A percentile compares a stretch with the other conserved stretches of the same genome.
These are phyloP conservation scores for Punctoribates punctum DNA, from an alignment of 2,888 invertebrate species.

Conservation along the genomic window DNA sequence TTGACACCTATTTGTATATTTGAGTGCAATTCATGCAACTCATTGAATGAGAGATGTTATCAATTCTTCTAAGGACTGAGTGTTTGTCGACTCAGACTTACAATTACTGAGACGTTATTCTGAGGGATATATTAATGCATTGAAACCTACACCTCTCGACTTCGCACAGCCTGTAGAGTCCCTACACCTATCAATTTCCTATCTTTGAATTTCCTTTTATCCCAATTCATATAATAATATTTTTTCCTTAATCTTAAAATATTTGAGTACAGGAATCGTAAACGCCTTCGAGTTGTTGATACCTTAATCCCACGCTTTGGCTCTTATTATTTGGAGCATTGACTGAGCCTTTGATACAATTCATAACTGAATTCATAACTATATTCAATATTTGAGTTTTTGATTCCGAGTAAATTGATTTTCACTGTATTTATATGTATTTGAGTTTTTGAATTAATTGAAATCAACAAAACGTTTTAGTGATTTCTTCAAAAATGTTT, in stretches of 20 bases:
- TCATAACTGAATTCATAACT: background rate
- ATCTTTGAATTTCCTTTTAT: slow-evolving; percentile 8
- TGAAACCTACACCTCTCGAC: no score
- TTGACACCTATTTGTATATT: slow-evolving; percentile 14
- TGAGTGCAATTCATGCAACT: background rate
- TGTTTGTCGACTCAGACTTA: background rate
- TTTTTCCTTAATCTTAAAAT: background rate
- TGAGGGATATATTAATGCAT: background rate
- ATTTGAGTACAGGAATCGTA: background rate
- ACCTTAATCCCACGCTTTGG: slow-evolving; percentile 6
- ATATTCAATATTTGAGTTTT: slow-evolving; percentile 19
- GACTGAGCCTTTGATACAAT: background rate
- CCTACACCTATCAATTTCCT: background rate
- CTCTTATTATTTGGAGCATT: slow-evolving; percentile 9
- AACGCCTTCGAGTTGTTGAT: background rate
- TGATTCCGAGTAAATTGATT: slow-evolving; percentile 2
- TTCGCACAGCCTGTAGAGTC: no score
- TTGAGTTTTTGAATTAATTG: background rate
- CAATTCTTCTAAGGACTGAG: background rate
- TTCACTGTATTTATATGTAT: background rate
- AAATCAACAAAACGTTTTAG: background rate
- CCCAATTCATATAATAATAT: background rate
- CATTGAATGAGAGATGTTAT: background rate
- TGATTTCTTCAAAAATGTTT: background rate
- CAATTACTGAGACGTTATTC: background rate